A percentile compares a stretch with the other conserved stretches of the same genome.
These are phyloP conservation scores for Adelges cooleyi DNA, from an alignment of 1,140 invertebrate species.

Conservation along the genomic window DNA sequence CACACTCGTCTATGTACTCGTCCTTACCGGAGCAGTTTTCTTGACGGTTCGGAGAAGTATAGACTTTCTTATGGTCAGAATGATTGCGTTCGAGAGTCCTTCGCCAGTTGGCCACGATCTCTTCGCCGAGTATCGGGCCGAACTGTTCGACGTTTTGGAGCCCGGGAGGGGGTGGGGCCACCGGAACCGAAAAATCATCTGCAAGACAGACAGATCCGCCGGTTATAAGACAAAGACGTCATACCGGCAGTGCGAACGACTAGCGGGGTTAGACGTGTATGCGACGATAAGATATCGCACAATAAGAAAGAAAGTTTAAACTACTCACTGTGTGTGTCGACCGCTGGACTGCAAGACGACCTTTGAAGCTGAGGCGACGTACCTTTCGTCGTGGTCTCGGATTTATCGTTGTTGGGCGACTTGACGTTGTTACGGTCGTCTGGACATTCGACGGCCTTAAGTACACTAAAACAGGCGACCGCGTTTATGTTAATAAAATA, in stretches of 20 bases:
- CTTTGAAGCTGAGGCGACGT: slow-evolving; percentile 18
- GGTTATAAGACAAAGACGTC: slow-evolving; percentile 31
- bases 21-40: slow-evolving; percentile 17
- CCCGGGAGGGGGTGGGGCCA: slow-evolving; percentile 37
- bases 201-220: slow-evolving; percentile 36
- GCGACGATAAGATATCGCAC: no score
- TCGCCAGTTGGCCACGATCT: slow-evolving; percentile 65
- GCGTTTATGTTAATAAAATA: no score
- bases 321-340: slow-evolving; percentile 29
- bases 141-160: slow-evolving; percentile 58
- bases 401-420: slow-evolving; percentile 11
- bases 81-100: slow-evolving; percentile 51
- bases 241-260: no score
- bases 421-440: slow-evolving; percentile 11
- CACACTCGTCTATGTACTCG: slow-evolving; percentile 4
- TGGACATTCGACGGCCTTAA: slow-evolving; percentile 28
- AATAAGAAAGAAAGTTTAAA: no score
- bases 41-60: slow-evolving; percentile 25
- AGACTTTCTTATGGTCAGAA: slow-evolving; percentile 21
- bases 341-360: slow-evolving; percentile 23
- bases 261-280: no score
- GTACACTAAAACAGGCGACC: slow-evolving; percentile 19
- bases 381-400: slow-evolving; percentile 1
- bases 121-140: slow-evolving; percentile 58
- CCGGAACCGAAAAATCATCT: slow-evolving; percentile 28